Conservation (phyloP, 1,140 invertebrate genomes). For the Choristoneura fumiferana region DNA sequence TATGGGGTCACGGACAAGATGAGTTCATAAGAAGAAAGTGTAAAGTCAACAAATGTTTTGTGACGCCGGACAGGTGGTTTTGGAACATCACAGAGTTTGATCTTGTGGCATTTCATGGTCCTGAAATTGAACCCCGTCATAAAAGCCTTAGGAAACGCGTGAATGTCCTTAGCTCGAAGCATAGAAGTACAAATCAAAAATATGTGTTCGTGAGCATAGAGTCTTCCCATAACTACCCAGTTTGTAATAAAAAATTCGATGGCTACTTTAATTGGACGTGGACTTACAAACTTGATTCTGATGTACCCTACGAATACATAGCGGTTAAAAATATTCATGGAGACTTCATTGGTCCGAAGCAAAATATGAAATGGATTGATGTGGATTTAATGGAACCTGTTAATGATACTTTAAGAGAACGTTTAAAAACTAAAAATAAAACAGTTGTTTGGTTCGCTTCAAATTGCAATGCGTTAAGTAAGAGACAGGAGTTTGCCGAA, state of each 20-base stretch:
- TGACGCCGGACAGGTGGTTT: background rate
- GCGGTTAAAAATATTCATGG: slow-evolving; percentile 38
- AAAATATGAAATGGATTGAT: slow-evolving; percentile 21
- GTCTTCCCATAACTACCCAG: slow-evolving; percentile 1
- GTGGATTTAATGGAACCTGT: slow-evolving; percentile 7
- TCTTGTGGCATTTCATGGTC: background rate
- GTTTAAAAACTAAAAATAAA: slow-evolving; percentile 45
- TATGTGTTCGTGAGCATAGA: slow-evolving; percentile 1
- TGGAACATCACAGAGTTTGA: background rate
- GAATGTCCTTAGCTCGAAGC: background rate
- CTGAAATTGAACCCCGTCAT: background rate
- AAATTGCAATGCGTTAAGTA: slow-evolving; percentile 78
- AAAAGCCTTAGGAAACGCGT: no score
- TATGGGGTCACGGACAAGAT: background rate
- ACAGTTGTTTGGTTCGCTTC: slow-evolving; percentile 80
- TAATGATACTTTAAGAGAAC: background rate
- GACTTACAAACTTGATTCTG: slow-evolving; percentile 38
- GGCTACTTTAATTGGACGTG: slow-evolving; percentile 19
- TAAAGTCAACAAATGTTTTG: slow-evolving; percentile 1
- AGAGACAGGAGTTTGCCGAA: slow-evolving; percentile 75
- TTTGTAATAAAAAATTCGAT: background rate
- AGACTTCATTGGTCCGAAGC: slow-evolving; percentile 24
- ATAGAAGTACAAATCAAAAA: background rate
- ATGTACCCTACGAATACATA: slow-evolving; percentile 54
- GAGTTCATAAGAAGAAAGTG: background rate